Evolutionary conservation across 2,113 vertebrate species (phyloP).

Genomic region (Plestiodon gilberti): DNA sequence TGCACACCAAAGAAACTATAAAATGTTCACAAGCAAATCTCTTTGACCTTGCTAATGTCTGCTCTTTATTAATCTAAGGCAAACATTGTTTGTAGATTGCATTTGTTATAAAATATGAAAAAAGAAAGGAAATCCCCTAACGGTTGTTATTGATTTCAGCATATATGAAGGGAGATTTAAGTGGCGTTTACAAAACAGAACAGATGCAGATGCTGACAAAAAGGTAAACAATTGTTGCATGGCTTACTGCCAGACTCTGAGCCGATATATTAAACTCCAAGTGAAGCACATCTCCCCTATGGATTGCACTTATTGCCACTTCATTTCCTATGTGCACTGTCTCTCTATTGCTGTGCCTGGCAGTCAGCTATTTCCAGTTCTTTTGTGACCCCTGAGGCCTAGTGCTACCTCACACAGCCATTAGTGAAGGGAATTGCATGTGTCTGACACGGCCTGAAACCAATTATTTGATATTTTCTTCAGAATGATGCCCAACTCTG

Average conservation of each 20-base stretch:
- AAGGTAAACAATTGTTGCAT: constrained; percentile 99
- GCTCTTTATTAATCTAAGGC: constrained; percentile 82
- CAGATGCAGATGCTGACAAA: constrained; percentile 99
- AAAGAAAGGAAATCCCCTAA: constrained; percentile 90
- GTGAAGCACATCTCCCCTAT: constrained; percentile 97
- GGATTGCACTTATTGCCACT: constrained; percentile 98
- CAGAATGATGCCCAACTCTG: constrained; percentile 94
- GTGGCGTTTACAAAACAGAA: constrained; percentile 97
- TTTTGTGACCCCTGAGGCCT: constrained; percentile 90
- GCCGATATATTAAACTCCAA: constrained; percentile 96
- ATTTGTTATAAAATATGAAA: constrained; percentile 79
- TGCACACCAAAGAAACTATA: constrained; percentile 72
- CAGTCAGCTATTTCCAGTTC: constrained; percentile 89
- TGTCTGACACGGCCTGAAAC: constrained; percentile 96
- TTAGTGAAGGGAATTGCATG: constrained; percentile 95
- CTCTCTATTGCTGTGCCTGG: constrained; percentile 76
- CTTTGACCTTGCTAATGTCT: constrained; percentile 81
- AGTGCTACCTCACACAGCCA: constrained; percentile 88
- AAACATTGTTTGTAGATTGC: constrained; percentile 77
- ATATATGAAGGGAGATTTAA: constrained; percentile 94
- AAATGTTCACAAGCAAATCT: constrained; percentile 78
- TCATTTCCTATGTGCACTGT: constrained; percentile 92
- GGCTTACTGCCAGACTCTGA: constrained; percentile 94
- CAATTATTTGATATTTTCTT: constrained; percentile 99
- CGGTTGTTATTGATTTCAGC: constrained; percentile 98